Evolutionary conservation across 2,113 vertebrate genomes (phyloP).

Genomic region (Hydrochoerus hydrochaeris): DNA sequence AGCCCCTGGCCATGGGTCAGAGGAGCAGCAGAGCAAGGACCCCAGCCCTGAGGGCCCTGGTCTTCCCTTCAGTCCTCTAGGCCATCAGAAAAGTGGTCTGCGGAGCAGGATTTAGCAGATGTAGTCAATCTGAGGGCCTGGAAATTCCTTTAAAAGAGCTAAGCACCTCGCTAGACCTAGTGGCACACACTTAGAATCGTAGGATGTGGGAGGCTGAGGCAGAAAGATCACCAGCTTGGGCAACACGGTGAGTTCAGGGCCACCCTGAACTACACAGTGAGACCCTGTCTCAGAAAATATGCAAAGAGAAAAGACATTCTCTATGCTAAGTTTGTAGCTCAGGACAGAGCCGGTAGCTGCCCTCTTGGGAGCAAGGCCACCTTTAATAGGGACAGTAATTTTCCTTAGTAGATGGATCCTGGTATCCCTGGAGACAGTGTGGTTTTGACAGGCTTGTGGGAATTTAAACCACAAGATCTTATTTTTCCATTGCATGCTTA

Average conservation of each 20-base stretch:
- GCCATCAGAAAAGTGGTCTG: not conserved
- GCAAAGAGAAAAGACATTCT: not conserved
- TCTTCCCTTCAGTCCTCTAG: not conserved
- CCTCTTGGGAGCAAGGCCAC: too few relatives aligned
- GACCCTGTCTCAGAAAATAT: not conserved
- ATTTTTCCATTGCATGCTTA: constrained; percentile 5
- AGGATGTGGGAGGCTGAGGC: not conserved
- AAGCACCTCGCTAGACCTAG: not conserved
- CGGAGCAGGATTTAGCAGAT: not conserved
- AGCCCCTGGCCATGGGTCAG: not conserved
- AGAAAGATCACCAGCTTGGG: not conserved
- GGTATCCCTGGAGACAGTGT: not conserved
- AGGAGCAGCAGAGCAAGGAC: not conserved
- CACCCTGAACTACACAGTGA: not conserved
- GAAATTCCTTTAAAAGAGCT: not conserved
- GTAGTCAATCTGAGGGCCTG: not conserved
- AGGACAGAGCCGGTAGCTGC: not conserved
- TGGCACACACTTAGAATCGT: not conserved
- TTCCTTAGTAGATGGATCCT: not conserved
- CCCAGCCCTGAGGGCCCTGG: not conserved
- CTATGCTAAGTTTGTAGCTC: not conserved
- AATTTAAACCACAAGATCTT: not conserved
- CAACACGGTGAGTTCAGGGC: not conserved
- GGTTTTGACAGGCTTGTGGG: not conserved
- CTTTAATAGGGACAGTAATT: not conserved